Evolutionary conservation across 2,113 vertebrate genomes (phyloP).

Genomic region (Nansenia antarctica): DNA sequence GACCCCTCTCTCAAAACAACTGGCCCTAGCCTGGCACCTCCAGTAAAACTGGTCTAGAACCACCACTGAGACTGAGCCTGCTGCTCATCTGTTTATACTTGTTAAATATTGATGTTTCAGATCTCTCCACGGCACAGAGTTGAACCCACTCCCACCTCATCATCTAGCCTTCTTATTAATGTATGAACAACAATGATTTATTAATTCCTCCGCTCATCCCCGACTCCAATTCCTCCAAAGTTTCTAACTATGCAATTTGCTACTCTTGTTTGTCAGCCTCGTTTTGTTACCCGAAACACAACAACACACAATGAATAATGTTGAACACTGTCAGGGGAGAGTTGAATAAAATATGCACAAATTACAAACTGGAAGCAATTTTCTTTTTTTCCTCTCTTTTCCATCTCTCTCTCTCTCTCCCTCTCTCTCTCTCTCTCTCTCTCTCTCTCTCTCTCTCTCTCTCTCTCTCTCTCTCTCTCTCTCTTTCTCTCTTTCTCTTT

Average conservation of each 20-base stretch:
- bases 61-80: slow-evolving; percentile 29
- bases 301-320: slow-evolving; percentile 50
- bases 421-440: slow-evolving; percentile 1
- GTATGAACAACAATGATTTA: slow-evolving; percentile 74
- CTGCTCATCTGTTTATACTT: slow-evolving; percentile 57
- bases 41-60: too few species aligned
- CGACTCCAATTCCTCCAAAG: slow-evolving; percentile 56
- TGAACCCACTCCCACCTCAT: slow-evolving; percentile 51
- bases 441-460: slow-evolving; percentile 5
- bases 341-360: slow-evolving; percentile 60
- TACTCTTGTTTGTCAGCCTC: slow-evolving; percentile 61
- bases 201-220: slow-evolving; percentile 55
- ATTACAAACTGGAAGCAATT: slow-evolving; percentile 58
- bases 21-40: too few species aligned
- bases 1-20: too few species aligned
- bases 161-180: slow-evolving; percentile 64
- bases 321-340: slow-evolving; percentile 47
- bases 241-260: slow-evolving; percentile 60
- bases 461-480: background rate
- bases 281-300: slow-evolving; percentile 52
- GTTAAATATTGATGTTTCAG: slow-evolving; percentile 72
- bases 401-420: background rate
- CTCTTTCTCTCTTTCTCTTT: slow-evolving; percentile 15
- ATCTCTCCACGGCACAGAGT: slow-evolving; percentile 50
- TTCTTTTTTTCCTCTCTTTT: background rate